Evolutionary conservation across 2,888 invertebrate species (phyloP), one percentile per base, ranked within the genome.

Genomic region (Lasioglossum figueresi): DNA sequence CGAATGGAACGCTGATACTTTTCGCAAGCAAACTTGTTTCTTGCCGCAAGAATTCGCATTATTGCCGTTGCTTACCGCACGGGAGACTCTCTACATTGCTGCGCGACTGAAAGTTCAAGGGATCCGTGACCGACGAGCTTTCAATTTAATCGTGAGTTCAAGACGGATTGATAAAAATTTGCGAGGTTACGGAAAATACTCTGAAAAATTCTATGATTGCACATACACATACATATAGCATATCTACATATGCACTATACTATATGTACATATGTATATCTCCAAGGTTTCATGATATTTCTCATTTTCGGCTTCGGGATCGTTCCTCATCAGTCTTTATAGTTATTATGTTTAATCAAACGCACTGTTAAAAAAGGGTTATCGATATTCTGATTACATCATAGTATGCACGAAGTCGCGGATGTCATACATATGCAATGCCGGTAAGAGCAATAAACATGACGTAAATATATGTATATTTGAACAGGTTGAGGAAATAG

Each of bases 11-110:
- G 37, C 96, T 98, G 72, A 95, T 95, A 40, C 96, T 81, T 97
- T 98, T 91, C 96, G 97, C 70, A 96, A 97, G 91, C 96, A 97
- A 86, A 97, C 98, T 4, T 98, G 98, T 90, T 96, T 96, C 94
- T 96, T 97, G 85, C 96, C 96, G 92, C 97, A 97, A 87, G 95
- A 96, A 83, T 94, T 95, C 52, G 95, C 95, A n/a, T 94, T 96
- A n/a, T 93, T 96, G 76, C 96, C 96, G 0, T 95, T 96, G 82
- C 95, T 97, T 19, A 96, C 96, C 1, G 95, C 96, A 1, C 93
- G 94, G 56, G 97, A 97, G 92, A 95, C 96, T 40, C 95, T 97
- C 93, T 95, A 95, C 91, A 95, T 96, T 73, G 96, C 96, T 0
- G 96, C 96, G 5, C 95, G 96, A 86, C 94, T 97, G 40, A 96